Conservation (phyloP, 2,888 invertebrate genomes). For the Troides helena region DNA sequence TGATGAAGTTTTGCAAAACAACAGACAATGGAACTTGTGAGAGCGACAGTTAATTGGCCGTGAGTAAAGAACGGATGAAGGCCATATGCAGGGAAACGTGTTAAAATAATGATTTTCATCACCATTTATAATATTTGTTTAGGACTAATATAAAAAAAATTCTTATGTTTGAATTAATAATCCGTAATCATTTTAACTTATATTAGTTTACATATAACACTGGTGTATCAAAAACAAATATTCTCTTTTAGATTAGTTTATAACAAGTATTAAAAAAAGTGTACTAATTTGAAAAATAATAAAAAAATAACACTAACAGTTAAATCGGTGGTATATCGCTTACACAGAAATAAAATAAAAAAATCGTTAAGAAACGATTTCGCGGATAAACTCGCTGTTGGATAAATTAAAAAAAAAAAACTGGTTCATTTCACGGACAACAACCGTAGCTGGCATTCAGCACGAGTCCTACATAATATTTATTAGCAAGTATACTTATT, state of each 20-base stretch:
- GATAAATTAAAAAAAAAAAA: slow-evolving; percentile 33
- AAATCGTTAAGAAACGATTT: slow-evolving; percentile 11
- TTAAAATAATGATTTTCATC: slow-evolving; percentile 6
- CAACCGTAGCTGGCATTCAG: slow-evolving; percentile 41
- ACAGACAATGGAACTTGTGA: slow-evolving; percentile 59
- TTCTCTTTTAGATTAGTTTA: no score
- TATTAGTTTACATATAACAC: no score
- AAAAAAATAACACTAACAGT: background rate
- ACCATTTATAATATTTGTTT: background rate
- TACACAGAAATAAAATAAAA: background rate
- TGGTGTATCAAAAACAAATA: no score
- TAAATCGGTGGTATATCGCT: no score
- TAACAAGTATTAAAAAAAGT: background rate
- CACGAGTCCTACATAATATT: slow-evolving; percentile 25
- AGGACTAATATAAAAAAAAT: background rate
- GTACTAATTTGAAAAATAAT: background rate
- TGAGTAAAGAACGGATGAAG: slow-evolving; percentile 58
- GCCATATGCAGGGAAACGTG: slow-evolving; percentile 44
- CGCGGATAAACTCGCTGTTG: slow-evolving; percentile 34
- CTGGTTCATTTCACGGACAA: slow-evolving; percentile 44
- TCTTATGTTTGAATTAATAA: no score
- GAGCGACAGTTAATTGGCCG: slow-evolving; percentile 60
- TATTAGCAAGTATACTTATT: slow-evolving; percentile 9
- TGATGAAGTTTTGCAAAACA: slow-evolving; percentile 53
- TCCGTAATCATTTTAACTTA: no score